phyloP scores from a whole-genome alignment of 2,888 invertebrate genomes.

The Drosophila maculinotata region DNA sequence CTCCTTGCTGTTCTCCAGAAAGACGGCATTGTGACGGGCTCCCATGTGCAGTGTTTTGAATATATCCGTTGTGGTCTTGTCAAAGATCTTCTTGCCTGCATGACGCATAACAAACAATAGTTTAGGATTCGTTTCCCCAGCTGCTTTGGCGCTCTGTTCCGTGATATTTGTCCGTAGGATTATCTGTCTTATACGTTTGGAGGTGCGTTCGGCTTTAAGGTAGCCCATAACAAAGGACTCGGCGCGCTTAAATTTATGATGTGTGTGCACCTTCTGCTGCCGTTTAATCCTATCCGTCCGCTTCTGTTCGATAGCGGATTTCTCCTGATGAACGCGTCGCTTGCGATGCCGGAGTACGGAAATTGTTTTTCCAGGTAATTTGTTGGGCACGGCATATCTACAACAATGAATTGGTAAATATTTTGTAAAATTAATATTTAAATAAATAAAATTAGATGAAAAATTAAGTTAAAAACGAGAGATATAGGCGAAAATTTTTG shows the following conservation, averaged over 20 bases:
- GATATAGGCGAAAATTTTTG: too few species aligned
- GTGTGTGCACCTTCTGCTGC: constrained; percentile 64
- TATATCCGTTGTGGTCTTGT: constrained; percentile 81
- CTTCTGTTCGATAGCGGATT: constrained; percentile 81
- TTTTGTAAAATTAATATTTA: not conserved
- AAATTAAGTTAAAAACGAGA: too few species aligned
- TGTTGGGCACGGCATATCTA: constrained; percentile 85
- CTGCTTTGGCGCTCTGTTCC: constrained; percentile 57
- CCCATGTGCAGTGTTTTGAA: constrained; percentile 76
- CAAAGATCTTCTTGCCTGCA: constrained; percentile 84
- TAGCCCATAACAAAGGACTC: constrained; percentile 84
- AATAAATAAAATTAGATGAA: too few species aligned
- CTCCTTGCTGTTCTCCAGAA: constrained; percentile 83
- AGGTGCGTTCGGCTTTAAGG: constrained; percentile 83
- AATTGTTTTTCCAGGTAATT: constrained; percentile 85
- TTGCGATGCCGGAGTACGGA: constrained; percentile 85
- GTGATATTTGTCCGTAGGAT: constrained; percentile 77
- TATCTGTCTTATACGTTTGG: constrained; percentile 79
- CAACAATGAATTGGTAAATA: not conserved
- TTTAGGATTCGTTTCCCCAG: constrained; percentile 78
- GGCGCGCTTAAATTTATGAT: constrained; percentile 83
- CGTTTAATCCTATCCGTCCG: constrained; percentile 78
- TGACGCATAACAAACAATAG: constrained; percentile 84
- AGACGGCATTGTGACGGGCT: constrained; percentile 81
- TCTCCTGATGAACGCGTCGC: constrained; percentile 82